Base-by-base conservation (phyloP, 2,888 invertebrate species). In the Pollenia angustigena region DNA sequence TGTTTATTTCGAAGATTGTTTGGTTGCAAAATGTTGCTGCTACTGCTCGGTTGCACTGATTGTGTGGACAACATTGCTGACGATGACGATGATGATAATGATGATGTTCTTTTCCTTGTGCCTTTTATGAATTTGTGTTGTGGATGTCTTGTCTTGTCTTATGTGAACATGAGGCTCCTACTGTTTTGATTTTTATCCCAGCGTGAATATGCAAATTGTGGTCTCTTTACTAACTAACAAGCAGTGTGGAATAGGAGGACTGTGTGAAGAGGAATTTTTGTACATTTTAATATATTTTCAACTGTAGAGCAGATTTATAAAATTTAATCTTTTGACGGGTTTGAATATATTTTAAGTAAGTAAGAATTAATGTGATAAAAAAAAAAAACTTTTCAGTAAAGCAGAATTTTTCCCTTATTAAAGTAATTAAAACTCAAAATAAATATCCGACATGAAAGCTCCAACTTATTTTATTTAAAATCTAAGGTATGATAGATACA, bases 131-230 rank as follows among this genome's bases (percentile, higher is more conserved):
- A 72, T 80, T 80, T 71, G 62, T 82, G 75, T 68, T 72, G 81
- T 64, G 69, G 56, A 71, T 83, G 84, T 87, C 87, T 87, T 84
- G 84, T 87, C 87, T 87, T 84, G 81, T 87, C 78, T 87, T 84
- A 81, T 74, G 52, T 84, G 84, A 87, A 87, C 84, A 87, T 87
- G 81, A 62, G 68, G 54, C 72, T 88, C 87, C 79, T 83, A 81
- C 83, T 84, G 79, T 87, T 87, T 82, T 82, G 84, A 85, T 87
- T 87, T 86, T 84, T 81, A 88, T 88, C 85, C 87, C 85, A 85
- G 85, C 87, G 87, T 85, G 88, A 88, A 88, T 89, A 89, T 89
- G 88, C 88, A 89, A 88, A 89, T 88, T 88, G 78, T 81, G 64
- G 76, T 87, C 60, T 69, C 68, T 54, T 62, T 80, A 76, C 71